Base-by-base conservation (phyloP, 2,888 invertebrate genomes). In the Lepidocyrtinus sp. region DNA sequence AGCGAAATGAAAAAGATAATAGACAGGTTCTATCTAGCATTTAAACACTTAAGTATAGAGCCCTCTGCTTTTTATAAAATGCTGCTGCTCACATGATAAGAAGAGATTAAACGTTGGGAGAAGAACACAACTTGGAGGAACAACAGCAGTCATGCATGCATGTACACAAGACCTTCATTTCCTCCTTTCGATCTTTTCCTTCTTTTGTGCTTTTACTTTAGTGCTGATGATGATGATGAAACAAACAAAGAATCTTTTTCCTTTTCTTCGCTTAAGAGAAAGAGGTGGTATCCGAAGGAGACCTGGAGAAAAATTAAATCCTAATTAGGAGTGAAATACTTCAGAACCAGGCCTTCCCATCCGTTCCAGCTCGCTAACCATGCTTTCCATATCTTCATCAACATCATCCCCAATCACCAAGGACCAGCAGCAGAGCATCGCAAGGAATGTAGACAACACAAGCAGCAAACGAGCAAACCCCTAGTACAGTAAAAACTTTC, bases 231-330 rank as follows among this genome's bases (percentile, higher is more conserved):
- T 2, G 50, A 69, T 26, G 50, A 46, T 45, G 77, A 78, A 68
- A 78, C 77, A 78, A 73, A 72, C 76, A 26, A 71, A 21, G 63
- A 55, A 9, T 55, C 63, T n/a, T 63, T 65, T 63, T 75, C 63
- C 50, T 2, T 45, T 25, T n/a, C n/a, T n/a, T n/a, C n/a, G n/a
- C n/a, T n/a, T n/a, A n/a, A 27, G 50, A 27, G 26, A 64, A 71
- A 64, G 67, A 59, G 61, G 68, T 27, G n/a, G 69, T 50, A 65
- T 67, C 46, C 2, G 55, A 55, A 64, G 69, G 46, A 67, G 69
- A 79, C 72, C 73, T 69, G 73, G 79, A 81, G 83, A 83, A 83
- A 83, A 83, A 83, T 83, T 83, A 82, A 83, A 83, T 83, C 83
- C 80, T 83, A 83, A 83, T 83, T 83, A 83, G 82, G 75, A 82